Evolutionary conservation across 2,113 vertebrate species (phyloP), one percentile per base, ranked within the genome.

Genomic region (Proteles cristata): DNA sequence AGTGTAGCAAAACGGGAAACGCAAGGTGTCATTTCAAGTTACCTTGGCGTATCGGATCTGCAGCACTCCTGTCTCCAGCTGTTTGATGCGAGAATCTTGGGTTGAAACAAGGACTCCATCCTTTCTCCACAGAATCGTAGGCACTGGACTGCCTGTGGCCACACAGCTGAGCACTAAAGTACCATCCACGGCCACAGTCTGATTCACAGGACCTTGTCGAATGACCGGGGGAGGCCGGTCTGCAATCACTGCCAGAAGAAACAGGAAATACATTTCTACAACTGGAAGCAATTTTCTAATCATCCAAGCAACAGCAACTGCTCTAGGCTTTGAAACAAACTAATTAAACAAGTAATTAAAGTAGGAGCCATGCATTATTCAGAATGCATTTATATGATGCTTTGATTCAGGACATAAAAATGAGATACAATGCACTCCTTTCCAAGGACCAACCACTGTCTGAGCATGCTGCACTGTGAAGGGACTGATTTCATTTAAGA

Each of bases 31-130:
- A 61, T 35, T 73, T 92, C 43, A 85, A 97, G 81, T 45, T 99
- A 99, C 99, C 99, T 99, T 99, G 76, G 99, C 99, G 1, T 99
- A 99, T 97, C 99, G 99, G 94, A 99, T 99, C 99, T 99, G 99
- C 89, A 99, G 98, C 0, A 99, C 98, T 4, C 99, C 99, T 0
- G 98, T 99, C 97, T 99, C 99, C 97, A 99, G 97, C 97, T 99
- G 99, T 97, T 99, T 99, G 98, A 99, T 99, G 48, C 99, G 99
- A 48, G 99, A 99, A 97, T 99, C 99, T 65, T 99, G 99, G 17
- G 99, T 99, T 92, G 99, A 99, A 96, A 99, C 96, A 39, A 99
- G 98, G 63, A 99, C 98, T 0, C 99, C 99, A 55, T 99, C 99
- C 93, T 99, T 99, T 93, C 99, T 99, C 99, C 99, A 99, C 97